Percentiles rank a stretch among this genome's conserved stretches.
Evolutionary conservation across 1,140 invertebrate genomes (phyloP).

Genomic region (Patella vulgata): DNA sequence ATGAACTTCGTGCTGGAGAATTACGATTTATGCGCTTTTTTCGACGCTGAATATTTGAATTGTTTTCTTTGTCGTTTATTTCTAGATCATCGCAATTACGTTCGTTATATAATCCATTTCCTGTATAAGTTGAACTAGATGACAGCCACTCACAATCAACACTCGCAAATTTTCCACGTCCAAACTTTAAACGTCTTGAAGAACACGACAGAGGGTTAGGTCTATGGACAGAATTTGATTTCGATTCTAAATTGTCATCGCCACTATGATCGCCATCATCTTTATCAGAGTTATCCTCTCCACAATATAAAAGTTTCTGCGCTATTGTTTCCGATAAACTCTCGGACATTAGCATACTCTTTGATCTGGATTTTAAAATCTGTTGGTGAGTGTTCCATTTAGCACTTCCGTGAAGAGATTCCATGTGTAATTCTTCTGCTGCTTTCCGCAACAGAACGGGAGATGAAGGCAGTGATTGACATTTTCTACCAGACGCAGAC

Average conservation of each 20-base stretch:
- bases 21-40: slow-evolving; percentile 8
- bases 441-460: slow-evolving; percentile 54
- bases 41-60: not conserved
- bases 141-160: slow-evolving; percentile 11
- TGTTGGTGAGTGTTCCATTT: slow-evolving; percentile 26
- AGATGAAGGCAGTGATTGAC: slow-evolving; percentile 58
- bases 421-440: slow-evolving; percentile 56
- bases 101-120: not conserved
- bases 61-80: slow-evolving; percentile 7
- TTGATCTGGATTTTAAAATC: slow-evolving; percentile 38
- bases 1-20: slow-evolving; percentile 25
- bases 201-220: too few relatives aligned
- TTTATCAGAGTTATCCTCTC: too few relatives aligned
- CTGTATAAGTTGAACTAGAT: not conserved
- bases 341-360: slow-evolving; percentile 47
- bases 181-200: slow-evolving; percentile 7
- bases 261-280: too few relatives aligned
- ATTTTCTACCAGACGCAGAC: slow-evolving; percentile 23
- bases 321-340: slow-evolving; percentile 13
- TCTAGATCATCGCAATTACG: slow-evolving; percentile 7
- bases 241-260: too few relatives aligned
- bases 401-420: slow-evolving; percentile 54
- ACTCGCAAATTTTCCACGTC: slow-evolving; percentile 14
- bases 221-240: too few relatives aligned
- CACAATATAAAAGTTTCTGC: too few relatives aligned